Evolutionary conservation across 2,797 vertebrate genomes (phyloP), one percentile per base, ranked within the genome.

Genomic region (Hirundo rustica): DNA sequence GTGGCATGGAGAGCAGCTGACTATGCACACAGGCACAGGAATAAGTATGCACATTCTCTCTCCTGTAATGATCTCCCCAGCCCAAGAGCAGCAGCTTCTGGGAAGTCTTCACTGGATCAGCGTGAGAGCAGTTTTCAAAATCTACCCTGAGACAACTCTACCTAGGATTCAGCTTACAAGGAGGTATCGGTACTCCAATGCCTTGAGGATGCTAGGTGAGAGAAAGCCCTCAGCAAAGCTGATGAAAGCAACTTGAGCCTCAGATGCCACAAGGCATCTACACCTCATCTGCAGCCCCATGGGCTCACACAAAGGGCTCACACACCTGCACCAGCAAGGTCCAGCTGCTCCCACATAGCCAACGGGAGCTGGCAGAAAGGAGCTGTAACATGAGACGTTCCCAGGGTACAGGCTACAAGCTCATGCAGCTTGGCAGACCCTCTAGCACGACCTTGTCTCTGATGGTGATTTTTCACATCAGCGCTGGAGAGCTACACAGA

Each of bases 311-410:
- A 22, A 23, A 74, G 17, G 26, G n/a, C n/a, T n/a, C n/a, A n/a
- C n/a, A n/a, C n/a, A n/a, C n/a, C 48, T 67, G 40, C 13, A 60
- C 13, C 64, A 74, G 68, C 0, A 0, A 77, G 36, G 26, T 53
- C 45, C 30, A 0, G 0, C 26, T 2, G 2, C 32, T 64, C 42
- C 27, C 61, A 55, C 44, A 64, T 2, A 53, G 0, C 2, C 45
- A 38, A 26, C 12, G 53, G 62, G 38, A 86, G 22, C 16, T 7
- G 16, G 22, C 18, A 45, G 57, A 81, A 77, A 77, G 78, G 14
- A 71, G 23, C 0, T 2, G 42, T 25, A 65, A 58, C 27, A 32
- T 27, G 19, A 32, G 42, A 18, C 22, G 12, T 40, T 81, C 29
- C 84, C 38, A 47, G 34, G 62, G 32, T 11, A 38, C 4, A 36